These are phyloP conservation scores for Aleiodes leptofemur DNA, from an alignment of 2,888 invertebrate species.

Conservation along the genomic window DNA sequence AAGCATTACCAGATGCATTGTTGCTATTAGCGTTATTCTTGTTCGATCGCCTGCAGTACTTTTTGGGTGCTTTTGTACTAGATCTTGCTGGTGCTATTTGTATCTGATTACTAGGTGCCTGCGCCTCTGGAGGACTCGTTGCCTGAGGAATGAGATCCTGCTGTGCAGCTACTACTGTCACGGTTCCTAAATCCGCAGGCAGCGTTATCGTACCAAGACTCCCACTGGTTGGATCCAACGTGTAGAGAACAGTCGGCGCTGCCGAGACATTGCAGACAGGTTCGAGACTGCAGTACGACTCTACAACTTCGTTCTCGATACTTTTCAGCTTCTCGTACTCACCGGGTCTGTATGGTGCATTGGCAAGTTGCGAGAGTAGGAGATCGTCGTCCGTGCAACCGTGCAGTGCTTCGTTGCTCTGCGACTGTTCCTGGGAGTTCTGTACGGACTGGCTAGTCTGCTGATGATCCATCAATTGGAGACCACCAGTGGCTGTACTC, in stretches of 20 bases:
- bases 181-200: conserved; percentile 71
- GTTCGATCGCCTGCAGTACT: conserved; percentile 82
- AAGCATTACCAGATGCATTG: conserved; percentile 66
- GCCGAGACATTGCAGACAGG: conserved; percentile 73
- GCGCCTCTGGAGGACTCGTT: conserved; percentile 75
- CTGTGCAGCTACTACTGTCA: conserved; percentile 71
- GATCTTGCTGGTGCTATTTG: conserved; percentile 77
- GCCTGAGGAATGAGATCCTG: conserved; percentile 67
- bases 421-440: conserved; percentile 68
- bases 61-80: conserved; percentile 80
- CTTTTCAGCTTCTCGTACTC: conserved; percentile 91
- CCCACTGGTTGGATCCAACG: conserved; percentile 71
- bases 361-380: conserved; percentile 81
- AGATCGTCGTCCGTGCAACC: conserved; percentile 82
- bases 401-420: conserved; percentile 79
- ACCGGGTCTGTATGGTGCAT: conserved; percentile 80
- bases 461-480: conserved; percentile 69
- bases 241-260: conserved; percentile 74
- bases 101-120: conserved; percentile 75
- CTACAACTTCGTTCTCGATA: conserved; percentile 89
- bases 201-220: conserved; percentile 72
- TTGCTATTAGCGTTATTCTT: conserved; percentile 76
- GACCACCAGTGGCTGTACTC: conserved; percentile 58
- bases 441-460: conserved; percentile 57
- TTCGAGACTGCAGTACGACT: conserved; percentile 84